Base-by-base conservation (phyloP, 2,113 vertebrate genomes). In the Lepus americanus region DNA sequence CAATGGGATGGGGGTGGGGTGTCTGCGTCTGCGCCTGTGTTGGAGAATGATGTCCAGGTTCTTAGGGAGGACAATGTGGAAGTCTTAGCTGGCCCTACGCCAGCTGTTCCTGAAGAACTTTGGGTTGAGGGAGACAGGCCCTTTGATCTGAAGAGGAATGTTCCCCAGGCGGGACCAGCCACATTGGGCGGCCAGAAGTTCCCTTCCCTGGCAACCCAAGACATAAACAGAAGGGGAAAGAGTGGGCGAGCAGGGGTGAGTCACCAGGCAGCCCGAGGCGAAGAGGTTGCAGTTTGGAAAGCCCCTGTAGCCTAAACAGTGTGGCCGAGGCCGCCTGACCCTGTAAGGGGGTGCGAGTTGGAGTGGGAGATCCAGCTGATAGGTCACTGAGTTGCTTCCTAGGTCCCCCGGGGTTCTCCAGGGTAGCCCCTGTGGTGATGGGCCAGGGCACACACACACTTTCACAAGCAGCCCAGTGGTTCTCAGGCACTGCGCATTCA, bases 61-160 rank as follows among this genome's bases (percentile, higher is more conserved):
- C 31, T 31, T 66, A 22, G 13, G 22, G 14, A 78, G 33, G 27
- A 81, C 92, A 78, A 80, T 67, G 49, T 36, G 55, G 44, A 72
- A 72, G n/a, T 87, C 27, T 64, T 89, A 79, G 49, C 19, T 53
- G 69, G 33, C 39, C 93, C 84, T 87, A 70, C 39, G 72, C 84
- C 44, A 66, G 84, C 19, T 51, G 49, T 96, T 74, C 64, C 87
- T 89, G 82, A 89, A 83, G 74, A 73, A 73, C 13, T 66, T 81
- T 39, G 12, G 36, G 13, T 64, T 84, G n/a, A 77, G 61, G 61
- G 53, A 77, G 11, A 22, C 14, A 55, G 61, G 76, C 49, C 29
- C 14, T 49, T 44, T 90, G 31, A 33, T 87, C 84, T 77, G 44
- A 84, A 27, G 39, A 67, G 27, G 31, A 77, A 22, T 36, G 63